Conservation (phyloP, 2,797 vertebrate genomes). For the Diplodus sargus region DNA sequence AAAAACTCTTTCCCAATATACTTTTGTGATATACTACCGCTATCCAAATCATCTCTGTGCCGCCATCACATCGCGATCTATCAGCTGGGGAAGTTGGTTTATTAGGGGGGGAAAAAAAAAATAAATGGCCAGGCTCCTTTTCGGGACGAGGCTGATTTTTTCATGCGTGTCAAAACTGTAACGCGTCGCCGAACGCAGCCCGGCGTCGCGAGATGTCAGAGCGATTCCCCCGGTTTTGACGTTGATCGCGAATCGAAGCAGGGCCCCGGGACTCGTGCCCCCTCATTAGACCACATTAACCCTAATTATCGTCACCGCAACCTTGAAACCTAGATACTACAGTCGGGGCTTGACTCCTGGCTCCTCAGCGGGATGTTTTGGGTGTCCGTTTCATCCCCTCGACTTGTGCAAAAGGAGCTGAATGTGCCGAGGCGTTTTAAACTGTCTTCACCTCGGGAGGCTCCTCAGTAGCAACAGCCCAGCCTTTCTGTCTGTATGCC, state of each 20-base stretch:
- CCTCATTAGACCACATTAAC: constrained; percentile 82
- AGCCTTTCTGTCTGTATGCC: constrained; percentile 32
- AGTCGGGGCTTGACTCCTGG: constrained; percentile 52
- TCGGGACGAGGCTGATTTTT: constrained; percentile 6
- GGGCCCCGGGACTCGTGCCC: constrained; percentile 42
- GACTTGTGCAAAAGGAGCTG: constrained; percentile 61
- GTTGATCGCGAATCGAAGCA: constrained; percentile 59
- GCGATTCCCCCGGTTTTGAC: constrained; percentile 66
- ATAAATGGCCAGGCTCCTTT: constrained; percentile 15
- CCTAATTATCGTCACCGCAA: constrained; percentile 72
- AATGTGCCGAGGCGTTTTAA: constrained; percentile 63
- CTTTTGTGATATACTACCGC: constrained; percentile 54
- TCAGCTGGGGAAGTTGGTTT: constrained; percentile 37
- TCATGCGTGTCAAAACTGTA: constrained; percentile 12
- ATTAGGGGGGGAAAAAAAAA: constrained; percentile 16
- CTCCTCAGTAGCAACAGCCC: constrained; percentile 56
- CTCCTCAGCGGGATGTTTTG: constrained; percentile 68
- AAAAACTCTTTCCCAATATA: constrained; percentile 50
- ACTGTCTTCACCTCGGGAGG: constrained; percentile 76
- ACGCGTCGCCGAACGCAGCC: constrained; percentile 21
- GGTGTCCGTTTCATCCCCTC: constrained; percentile 66
- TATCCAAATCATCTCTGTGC: constrained; percentile 36
- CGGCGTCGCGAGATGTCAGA: constrained; percentile 57
- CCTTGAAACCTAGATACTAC: constrained; percentile 65
- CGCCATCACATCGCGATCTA: constrained; percentile 30